Conservation (phyloP, 1,140 invertebrate genomes). For the Himalopsyche phryganea region DNA sequence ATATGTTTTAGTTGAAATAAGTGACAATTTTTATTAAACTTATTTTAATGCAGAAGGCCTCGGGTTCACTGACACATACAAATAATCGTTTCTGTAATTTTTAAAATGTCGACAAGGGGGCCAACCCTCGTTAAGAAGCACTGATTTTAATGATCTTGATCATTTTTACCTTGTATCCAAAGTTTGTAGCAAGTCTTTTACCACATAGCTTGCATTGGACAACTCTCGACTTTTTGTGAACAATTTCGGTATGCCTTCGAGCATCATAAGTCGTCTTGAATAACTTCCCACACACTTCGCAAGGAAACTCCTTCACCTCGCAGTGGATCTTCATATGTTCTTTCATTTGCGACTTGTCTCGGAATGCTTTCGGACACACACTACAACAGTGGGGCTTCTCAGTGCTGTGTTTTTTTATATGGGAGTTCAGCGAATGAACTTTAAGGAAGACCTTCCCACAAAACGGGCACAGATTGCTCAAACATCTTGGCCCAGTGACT, state of each 20-base stretch:
- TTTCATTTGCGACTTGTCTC: constrained; percentile 73
- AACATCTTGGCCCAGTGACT: neutral
- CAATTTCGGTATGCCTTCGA: neutral
- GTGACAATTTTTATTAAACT: too few relatives aligned
- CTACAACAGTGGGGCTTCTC: constrained; percentile 54
- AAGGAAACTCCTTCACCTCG: constrained; percentile 58
- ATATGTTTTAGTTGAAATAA: too few relatives aligned
- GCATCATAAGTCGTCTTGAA: constrained; percentile 44
- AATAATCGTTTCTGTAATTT: too few relatives aligned
- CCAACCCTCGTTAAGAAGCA: too few relatives aligned
- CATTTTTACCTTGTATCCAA: neutral
- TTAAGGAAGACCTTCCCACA: constrained; percentile 15
- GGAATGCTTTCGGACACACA: constrained; percentile 67
- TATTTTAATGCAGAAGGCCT: too few relatives aligned
- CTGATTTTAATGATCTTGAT: too few relatives aligned
- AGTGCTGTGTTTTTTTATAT: constrained; percentile 60
- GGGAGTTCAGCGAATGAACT: constrained; percentile 41
- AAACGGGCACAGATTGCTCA: constrained; percentile 12
- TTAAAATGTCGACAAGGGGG: too few relatives aligned
- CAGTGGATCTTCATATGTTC: constrained; percentile 62
- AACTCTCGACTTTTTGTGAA: neutral
- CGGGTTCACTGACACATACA: too few relatives aligned
- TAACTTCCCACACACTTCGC: constrained; percentile 59
- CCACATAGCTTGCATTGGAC: neutral
- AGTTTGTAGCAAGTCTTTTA: neutral